Evolutionary conservation across 1,140 invertebrate genomes (phyloP), one percentile per base, ranked within the genome.

Genomic region (Trinorchestia longiramus): DNA sequence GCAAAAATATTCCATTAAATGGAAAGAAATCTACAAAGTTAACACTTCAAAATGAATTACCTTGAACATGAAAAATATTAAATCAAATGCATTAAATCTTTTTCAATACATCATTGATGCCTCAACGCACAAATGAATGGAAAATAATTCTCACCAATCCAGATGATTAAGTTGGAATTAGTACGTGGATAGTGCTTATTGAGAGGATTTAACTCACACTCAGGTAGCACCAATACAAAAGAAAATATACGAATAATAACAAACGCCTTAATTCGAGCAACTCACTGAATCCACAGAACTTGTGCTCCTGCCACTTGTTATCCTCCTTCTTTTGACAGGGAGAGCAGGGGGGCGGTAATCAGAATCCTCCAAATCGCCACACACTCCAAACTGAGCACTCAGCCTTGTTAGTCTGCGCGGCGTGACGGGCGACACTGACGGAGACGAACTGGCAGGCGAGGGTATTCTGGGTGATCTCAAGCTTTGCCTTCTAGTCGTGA

Each of bases 271-370:
- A 77, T 77, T 77, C 62, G 28, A 77, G 62, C 28, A 90, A 45
- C 92, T 47, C 92, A 94, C 92, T 8, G 44, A 94, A 47, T 94
- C 92, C 43, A 94, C 43, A 44, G 92, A 94, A 43, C 92, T 45
- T 0, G 92, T 94, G 36, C 92, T 94, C 44, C 92, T 94, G 92
- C 92, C 92, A 43, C 92, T 94, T 3, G 92, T 47, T 40, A 94
- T 45, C 44, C 92, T 94, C 92, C 92, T 94, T 47, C 92, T 94
- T 40, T 94, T 94, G 44, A 43, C 44, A 94, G 92, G 43, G 23
- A n/a, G 40, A n/a, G 92, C 43, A 94, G 44, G 92, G 40, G 44
- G 92, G 23, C 23, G 8, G 40, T 11, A 47, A 17, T 45, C 43
- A n/a, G 43, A 11, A 45, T 40, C n/a, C 40, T 42, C 19, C 44